Evolutionary conservation across 2,113 vertebrate genomes (phyloP).

Genomic region (Phrynocephalus versicolor): DNA sequence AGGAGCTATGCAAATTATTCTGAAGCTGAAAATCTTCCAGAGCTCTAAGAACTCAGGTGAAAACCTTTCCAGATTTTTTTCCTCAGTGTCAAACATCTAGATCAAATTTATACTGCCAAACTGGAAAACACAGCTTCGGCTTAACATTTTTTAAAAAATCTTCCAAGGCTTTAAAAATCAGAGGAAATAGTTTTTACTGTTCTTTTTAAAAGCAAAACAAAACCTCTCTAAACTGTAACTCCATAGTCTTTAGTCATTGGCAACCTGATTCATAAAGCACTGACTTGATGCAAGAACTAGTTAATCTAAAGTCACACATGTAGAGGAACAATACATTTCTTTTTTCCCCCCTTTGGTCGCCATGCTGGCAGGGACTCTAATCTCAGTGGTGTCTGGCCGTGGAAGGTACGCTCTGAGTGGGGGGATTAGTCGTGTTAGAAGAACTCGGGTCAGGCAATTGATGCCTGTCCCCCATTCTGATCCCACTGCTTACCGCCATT

Average conservation of each 20-base stretch:
- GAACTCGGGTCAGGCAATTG: too few species aligned
- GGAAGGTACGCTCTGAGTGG: too few species aligned
- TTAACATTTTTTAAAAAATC: constrained; percentile 1
- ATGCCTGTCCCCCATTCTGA: too few species aligned
- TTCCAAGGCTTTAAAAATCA: not conserved
- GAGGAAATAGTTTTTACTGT: not conserved
- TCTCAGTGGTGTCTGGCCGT: too few species aligned
- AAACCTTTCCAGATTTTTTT: not conserved
- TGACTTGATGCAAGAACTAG: constrained; percentile 8
- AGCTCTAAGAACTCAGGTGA: not conserved
- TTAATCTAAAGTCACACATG: not conserved
- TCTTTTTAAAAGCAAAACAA: not conserved
- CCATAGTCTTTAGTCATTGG: constrained; percentile 9
- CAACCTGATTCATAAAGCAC: constrained; percentile 15
- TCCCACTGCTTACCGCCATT: too few species aligned
- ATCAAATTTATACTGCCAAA: constrained; percentile 6
- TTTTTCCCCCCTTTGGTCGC: too few species aligned
- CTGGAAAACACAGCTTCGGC: constrained; percentile 1
- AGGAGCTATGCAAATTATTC: not conserved
- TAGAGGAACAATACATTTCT: not conserved
- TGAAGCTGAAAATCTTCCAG: not conserved
- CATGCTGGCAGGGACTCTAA: too few species aligned
- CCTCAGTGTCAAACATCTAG: not conserved
- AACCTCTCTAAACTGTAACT: constrained; percentile 15
- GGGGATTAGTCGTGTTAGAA: too few species aligned